Percentiles rank a stretch among this genome's conserved stretches.
Conservation (phyloP, 2,113 vertebrate genomes). For the Bolborhynchus lineola region DNA sequence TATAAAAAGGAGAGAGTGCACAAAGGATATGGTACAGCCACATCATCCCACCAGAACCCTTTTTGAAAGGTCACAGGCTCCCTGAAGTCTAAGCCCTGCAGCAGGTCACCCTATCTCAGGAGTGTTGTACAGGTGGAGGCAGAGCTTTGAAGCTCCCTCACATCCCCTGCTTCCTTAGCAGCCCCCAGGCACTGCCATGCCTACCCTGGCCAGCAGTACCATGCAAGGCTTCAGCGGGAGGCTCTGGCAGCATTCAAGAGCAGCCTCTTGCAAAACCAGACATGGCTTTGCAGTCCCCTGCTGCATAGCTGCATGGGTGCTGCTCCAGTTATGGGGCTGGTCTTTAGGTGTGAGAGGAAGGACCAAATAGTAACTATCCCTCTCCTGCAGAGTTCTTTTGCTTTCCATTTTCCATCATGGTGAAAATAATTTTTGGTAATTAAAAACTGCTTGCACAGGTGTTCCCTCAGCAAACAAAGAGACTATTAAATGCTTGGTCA, state of each 20-base stretch:
- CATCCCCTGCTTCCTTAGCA: rapidly evolving
- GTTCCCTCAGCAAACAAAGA: neutral
- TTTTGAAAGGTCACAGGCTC: neutral
- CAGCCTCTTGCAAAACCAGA: neutral
- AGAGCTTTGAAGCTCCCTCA: neutral
- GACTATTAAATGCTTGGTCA: neutral
- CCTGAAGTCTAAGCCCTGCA: neutral
- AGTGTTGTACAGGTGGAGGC: neutral
- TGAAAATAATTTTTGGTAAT: neutral
- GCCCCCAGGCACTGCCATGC: neutral
- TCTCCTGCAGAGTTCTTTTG: neutral
- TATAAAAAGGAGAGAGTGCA: neutral
- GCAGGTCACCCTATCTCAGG: neutral
- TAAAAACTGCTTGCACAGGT: neutral
- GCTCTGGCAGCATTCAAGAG: neutral
- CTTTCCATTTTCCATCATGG: neutral
- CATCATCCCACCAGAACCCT: rapidly evolving
- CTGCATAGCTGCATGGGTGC: rapidly evolving
- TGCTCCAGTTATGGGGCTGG: neutral
- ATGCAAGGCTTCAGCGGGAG: rapidly evolving
- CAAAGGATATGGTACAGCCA: neutral
- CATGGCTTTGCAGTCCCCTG: neutral
- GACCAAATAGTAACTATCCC: neutral
- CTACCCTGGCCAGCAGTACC: neutral
- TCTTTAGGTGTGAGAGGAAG: neutral